Base-by-base conservation (phyloP, 2,888 invertebrate species). In the Heliconius ismenius region DNA sequence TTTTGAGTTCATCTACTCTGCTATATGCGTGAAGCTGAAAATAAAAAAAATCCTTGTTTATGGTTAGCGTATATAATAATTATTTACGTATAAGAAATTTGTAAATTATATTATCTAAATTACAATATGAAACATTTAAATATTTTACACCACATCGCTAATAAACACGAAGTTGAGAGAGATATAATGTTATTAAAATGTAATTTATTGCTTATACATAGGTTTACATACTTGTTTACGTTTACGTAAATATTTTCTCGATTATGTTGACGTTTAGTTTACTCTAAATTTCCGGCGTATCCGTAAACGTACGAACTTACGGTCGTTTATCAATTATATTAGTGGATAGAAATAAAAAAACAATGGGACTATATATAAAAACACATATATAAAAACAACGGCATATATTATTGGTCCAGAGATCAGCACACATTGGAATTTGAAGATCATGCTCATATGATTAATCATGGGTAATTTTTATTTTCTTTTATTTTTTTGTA, bases 111-210 rank as follows among this genome's bases (percentile, higher is more conserved):
- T 49, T 49, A 49, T 18, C 7, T 18, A 15, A 43, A 15, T 18
- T 15, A 43, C 6, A 43, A 15, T 43, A 15, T 2, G 18, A 6
- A 6, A 18, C 6, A 2, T 49, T 49, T 69, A 49, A 49, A 49
- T 54, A 69, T 11, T 49, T 69, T 13, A 68, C 18, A 24, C 15
- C 26, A 68, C 49, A 26, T 21, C 18, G 13, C 32, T 58, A n/a
- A 70, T 28, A 18, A 32, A n/a, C n/a, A 70, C 18, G 70, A 70
- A 70, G 70, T 70, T 70, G 70, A 70, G 32, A 32, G 28, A 32
- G 32, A 54, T 67, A 24, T 24, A 24, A 39, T 24, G 39, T 54
- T 54, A 65, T 36, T 65, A 36, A 36, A 4, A 11, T 24, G n/a
- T 43, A 43, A 43, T 43, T 43, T 15, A 43, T 43, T 11, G 15